Percentiles rank a stretch among this genome's conserved stretches.
phyloP scores from a whole-genome alignment of 2,888 invertebrate genomes.

The Lottia scabra region DNA sequence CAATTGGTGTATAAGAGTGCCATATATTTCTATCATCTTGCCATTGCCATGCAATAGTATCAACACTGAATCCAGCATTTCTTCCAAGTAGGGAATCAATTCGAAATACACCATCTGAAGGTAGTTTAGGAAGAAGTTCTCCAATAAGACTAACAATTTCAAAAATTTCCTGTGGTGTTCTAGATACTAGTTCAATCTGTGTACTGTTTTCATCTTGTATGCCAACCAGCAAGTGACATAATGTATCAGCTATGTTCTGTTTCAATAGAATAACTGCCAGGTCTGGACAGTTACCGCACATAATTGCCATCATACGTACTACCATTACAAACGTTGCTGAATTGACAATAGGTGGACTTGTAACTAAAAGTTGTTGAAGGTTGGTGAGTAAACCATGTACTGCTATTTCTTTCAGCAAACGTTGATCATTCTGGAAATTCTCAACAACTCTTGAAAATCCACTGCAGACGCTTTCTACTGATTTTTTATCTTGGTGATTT shows the following conservation, averaged over 20 bases:
- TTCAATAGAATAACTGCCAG: conserved; percentile 90
- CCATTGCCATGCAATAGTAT: conserved; percentile 96
- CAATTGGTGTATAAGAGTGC: conserved; percentile 94
- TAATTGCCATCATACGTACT: conserved; percentile 93
- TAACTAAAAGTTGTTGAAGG: conserved; percentile 91
- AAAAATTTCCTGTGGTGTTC: conserved; percentile 95
- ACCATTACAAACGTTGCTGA: conserved; percentile 96
- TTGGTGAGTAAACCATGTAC: conserved; percentile 89
- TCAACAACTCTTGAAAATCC: conserved; percentile 97
- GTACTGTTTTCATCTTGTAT: conserved; percentile 71
- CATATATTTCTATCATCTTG: conserved; percentile 89
- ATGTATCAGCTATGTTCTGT: conserved; percentile 93
- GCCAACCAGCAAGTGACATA: conserved; percentile 94
- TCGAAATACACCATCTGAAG: conserved; percentile 93
- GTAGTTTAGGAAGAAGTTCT: conserved; percentile 96
- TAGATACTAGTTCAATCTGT: conserved; percentile 78
- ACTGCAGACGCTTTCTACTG: conserved; percentile 95
- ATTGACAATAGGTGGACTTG: conserved; percentile 93
- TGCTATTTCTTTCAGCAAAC: conserved; percentile 92
- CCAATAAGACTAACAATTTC: conserved; percentile 97
- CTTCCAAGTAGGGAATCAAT: conserved; percentile 84
- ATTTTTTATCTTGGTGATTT: conserved; percentile 90
- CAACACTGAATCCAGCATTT: conserved; percentile 73
- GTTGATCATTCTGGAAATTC: conserved; percentile 92
- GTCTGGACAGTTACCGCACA: conserved; percentile 95